Conservation (phyloP, 1,140 invertebrate species). For the Ceratina calcarata region DNA sequence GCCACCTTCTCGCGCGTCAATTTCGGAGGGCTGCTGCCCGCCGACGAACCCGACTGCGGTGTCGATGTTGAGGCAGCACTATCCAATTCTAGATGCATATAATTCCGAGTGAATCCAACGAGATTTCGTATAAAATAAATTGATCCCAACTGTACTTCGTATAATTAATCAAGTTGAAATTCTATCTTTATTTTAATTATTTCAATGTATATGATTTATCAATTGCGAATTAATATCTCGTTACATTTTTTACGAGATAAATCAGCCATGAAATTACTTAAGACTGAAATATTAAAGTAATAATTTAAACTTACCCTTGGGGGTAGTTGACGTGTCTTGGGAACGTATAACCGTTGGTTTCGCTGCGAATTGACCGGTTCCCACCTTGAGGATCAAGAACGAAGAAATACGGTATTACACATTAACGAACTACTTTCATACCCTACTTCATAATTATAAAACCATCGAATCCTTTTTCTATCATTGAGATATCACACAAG, state of each 20-base stretch:
- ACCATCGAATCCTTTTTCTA: background rate
- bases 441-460: background rate
- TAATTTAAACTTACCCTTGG: constrained; percentile 63
- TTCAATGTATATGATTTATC: no score
- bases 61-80: constrained; percentile 73
- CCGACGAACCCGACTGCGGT: constrained; percentile 73
- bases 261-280: no score
- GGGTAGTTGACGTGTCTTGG: constrained; percentile 68
- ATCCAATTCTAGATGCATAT: constrained; percentile 62
- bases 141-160: no score
- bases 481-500: no score
- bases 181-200: no score
- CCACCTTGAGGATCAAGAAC: constrained; percentile 61
- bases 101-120: background rate
- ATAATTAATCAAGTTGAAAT: no score
- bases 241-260: no score
- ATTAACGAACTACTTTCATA: background rate
- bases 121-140: no score
- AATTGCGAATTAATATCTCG: no score
- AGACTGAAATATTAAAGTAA: background rate
- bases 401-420: background rate
- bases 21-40: constrained; percentile 81
- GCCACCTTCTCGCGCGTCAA: constrained; percentile 77
- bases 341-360: constrained; percentile 58
- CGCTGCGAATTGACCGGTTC: constrained; percentile 68